Evolutionary conservation across 2,113 vertebrate genomes (phyloP).

Genomic region (Solenodon paradoxus): DNA sequence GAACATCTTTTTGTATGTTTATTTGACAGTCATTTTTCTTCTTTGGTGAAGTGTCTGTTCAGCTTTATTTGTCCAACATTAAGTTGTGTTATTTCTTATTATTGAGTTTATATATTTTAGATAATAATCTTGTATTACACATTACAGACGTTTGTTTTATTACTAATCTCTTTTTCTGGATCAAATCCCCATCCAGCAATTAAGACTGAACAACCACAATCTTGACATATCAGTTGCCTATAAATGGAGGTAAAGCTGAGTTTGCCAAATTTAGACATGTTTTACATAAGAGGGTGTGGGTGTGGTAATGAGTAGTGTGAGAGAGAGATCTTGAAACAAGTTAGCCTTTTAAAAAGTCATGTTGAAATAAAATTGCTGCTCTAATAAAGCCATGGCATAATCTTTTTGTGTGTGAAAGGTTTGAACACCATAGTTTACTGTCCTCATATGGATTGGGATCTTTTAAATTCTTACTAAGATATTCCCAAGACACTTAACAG

Average conservation of each 20-base stretch:
- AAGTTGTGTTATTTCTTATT: background rate
- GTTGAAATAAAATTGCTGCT: slow-evolving; percentile 33
- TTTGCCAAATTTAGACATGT: background rate
- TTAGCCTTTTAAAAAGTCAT: slow-evolving; percentile 41
- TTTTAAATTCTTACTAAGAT: slow-evolving; percentile 2
- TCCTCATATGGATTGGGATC: slow-evolving; percentile 7
- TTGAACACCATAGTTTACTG: slow-evolving; percentile 21
- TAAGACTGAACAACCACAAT: background rate
- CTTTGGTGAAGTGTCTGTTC: background rate
- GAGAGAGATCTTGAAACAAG: slow-evolving; percentile 11
- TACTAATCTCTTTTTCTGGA: background rate
- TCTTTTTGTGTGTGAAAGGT: background rate
- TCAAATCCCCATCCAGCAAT: background rate
- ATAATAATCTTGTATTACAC: background rate
- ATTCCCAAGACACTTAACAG: slow-evolving; percentile 37
- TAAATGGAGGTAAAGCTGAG: background rate
- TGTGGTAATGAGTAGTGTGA: background rate
- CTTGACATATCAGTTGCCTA: background rate
- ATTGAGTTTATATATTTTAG: background rate
- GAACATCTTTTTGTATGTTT: background rate
- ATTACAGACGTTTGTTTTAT: background rate
- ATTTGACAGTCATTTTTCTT: background rate
- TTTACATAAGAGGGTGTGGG: background rate
- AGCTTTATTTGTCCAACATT: background rate
- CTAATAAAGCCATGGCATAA: slow-evolving; percentile 31